These are phyloP conservation scores for Bursaphelenchus okinawaensis DNA, from an alignment of 2,888 invertebrate species.

Conservation along the genomic window DNA sequence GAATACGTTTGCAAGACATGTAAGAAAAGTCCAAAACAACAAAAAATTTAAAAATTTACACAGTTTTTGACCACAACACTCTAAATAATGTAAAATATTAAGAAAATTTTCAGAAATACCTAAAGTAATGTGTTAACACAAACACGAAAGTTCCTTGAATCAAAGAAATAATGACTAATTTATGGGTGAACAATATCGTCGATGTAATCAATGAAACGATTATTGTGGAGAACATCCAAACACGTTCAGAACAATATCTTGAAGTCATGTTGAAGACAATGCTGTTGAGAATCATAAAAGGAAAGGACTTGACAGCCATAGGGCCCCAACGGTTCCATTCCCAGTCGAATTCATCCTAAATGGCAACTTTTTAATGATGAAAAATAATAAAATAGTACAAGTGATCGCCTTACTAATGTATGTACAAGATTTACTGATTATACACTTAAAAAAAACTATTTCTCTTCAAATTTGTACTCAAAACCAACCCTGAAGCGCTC, in stretches of 20 bases:
- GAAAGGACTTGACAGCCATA: constrained; percentile 41
- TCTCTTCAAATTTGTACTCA: not conserved
- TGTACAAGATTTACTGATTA: not conserved
- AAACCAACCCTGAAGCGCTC: constrained; percentile 42
- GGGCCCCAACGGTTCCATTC: constrained; percentile 57
- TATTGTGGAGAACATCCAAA: constrained; percentile 25
- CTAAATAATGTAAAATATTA: not conserved
- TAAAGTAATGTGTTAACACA: constrained; percentile 28
- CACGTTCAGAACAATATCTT: constrained; percentile 29
- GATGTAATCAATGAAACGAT: constrained; percentile 36
- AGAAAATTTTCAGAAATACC: constrained; percentile 22
- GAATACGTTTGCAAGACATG: too few relatives aligned
- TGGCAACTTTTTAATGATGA: constrained; percentile 2
- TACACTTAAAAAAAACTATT: constrained; percentile 6
- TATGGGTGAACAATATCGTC: constrained; percentile 38
- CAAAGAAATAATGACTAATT: constrained; percentile 39
- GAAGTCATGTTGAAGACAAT: constrained; percentile 50
- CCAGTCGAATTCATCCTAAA: constrained; percentile 57
- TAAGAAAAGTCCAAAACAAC: too few relatives aligned
- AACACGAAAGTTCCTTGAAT: constrained; percentile 46
- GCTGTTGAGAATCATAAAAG: constrained; percentile 42
- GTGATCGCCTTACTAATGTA: too few relatives aligned
- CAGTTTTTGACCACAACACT: not conserved
- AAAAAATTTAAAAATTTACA: constrained; percentile 8
- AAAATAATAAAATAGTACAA: not conserved